Conservation (phyloP, 1,140 invertebrate species). For the Drosophila busckii region DNA sequence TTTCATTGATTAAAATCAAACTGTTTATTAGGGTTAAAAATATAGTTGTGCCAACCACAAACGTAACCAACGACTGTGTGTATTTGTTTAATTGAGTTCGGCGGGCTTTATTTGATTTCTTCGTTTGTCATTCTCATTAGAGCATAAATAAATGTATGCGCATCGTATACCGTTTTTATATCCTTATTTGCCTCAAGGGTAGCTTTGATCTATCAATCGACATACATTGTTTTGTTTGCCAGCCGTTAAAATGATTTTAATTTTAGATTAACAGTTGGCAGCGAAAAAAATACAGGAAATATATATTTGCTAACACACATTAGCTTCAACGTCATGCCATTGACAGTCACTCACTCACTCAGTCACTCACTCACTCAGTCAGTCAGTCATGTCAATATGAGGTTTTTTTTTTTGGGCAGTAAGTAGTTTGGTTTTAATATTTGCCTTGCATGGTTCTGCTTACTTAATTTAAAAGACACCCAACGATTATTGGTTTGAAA, state of each 20-base stretch:
- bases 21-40: slow-evolving; percentile 44
- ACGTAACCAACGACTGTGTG: slow-evolving; percentile 30
- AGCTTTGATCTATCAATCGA: slow-evolving; percentile 44
- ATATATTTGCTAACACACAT: slow-evolving; percentile 19
- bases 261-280: slow-evolving; percentile 67
- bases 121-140: slow-evolving; percentile 67
- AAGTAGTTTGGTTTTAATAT: slow-evolving; percentile 52
- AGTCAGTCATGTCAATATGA: slow-evolving; percentile 52
- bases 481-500: slow-evolving; percentile 71
- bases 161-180: slow-evolving; percentile 20
- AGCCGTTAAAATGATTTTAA: slow-evolving; percentile 60
- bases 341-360: too few species aligned
- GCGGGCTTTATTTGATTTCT: slow-evolving; percentile 36
- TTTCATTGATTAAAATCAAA: slow-evolving; percentile 75
- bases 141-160: too few species aligned
- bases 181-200: slow-evolving; percentile 1
- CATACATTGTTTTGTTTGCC: slow-evolving; percentile 43
- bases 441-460: slow-evolving; percentile 63
- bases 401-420: slow-evolving; percentile 12
- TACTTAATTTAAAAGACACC: slow-evolving; percentile 77
- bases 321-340: slow-evolving; percentile 12
- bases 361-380: too few species aligned
- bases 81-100: slow-evolving; percentile 66
- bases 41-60: neutral
- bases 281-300: slow-evolving; percentile 18